Base-by-base conservation (phyloP, 1,140 invertebrate genomes). In the Nymphalis io region DNA sequence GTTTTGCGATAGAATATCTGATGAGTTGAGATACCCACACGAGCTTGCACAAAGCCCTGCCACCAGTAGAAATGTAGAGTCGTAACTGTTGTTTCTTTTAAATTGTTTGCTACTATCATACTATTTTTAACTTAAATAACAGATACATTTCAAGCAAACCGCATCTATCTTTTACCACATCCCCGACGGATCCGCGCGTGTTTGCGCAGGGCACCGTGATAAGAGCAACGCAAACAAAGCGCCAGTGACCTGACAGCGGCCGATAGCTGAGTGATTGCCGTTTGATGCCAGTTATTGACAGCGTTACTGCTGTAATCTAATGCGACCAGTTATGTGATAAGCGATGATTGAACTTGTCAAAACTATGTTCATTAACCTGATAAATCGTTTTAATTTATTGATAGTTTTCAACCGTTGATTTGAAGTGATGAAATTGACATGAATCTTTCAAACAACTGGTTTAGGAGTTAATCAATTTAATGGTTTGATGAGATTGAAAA, bases 151-250 rank as follows among this genome's bases (percentile, higher is more conserved):
- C 10, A 55, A 55, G 4, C 12, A 65, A 51, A 55, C 40, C 51
- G 20, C 53, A 21, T 60, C 57, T 44, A 67, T 15, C 13, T 13
- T 55, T 62, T 70, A 61, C 39, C 33, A 66, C 39, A 70, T 69
- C 44, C 46, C 10, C 13, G 23, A 12, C 13, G 38, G 39, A 51
- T 68, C 48, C 64, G 68, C 62, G 73, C 64, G 67, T 78, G 78
- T 83, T 82, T 83, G 78, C 71, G 62, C 68, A 76, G 51, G 51
- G 73, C 71, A 58, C 72, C 64, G 68, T 71, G 82, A 84, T 84
- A 84, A 84, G 80, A 81, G 80, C 74, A 79, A 74, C 68, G 68
- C 76, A 84, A 81, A 84, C 80, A 84, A 46, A 57, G 64, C 73
- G 61, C 69, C 66, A 79, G 70, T 78, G 78, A 77, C 76, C 80